phyloP scores from a whole-genome alignment of 2,113 vertebrate species.

The Malurus elegans region DNA sequence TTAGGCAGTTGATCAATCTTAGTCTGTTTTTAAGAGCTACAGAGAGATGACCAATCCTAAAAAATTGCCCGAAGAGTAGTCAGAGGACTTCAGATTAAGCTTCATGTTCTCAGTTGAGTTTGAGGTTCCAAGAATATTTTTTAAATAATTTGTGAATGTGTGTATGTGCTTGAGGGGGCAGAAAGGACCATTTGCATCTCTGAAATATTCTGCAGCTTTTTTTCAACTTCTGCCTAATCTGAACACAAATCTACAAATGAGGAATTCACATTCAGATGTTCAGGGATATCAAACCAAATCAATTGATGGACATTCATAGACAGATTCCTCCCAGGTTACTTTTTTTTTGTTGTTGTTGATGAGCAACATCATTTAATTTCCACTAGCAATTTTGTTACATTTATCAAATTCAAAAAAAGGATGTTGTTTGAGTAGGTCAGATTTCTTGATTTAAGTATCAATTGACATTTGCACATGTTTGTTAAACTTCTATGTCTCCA shows the following conservation, averaged over 20 bases:
- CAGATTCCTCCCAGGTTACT: not conserved
- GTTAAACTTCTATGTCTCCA: slow-evolving; percentile 14
- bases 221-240: not conserved
- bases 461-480: slow-evolving; percentile 17
- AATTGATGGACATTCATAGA: not conserved
- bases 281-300: not conserved
- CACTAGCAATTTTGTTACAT: not conserved
- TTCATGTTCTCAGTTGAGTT: not conserved
- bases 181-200: not conserved
- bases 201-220: not conserved
- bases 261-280: not conserved
- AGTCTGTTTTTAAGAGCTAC: not conserved
- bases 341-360: not conserved
- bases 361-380: not conserved
- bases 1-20: not conserved
- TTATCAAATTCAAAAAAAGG: slow-evolving; percentile 19
- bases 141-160: not conserved
- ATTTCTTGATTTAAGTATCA: not conserved
- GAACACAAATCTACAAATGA: not conserved
- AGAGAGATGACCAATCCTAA: not conserved
- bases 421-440: not conserved
- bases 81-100: not conserved
- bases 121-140: not conserved
- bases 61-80: not conserved
- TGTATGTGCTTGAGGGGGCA: accelerated